phyloP scores from a whole-genome alignment of 2,113 vertebrate genomes.

The Aphyosemion australe region DNA sequence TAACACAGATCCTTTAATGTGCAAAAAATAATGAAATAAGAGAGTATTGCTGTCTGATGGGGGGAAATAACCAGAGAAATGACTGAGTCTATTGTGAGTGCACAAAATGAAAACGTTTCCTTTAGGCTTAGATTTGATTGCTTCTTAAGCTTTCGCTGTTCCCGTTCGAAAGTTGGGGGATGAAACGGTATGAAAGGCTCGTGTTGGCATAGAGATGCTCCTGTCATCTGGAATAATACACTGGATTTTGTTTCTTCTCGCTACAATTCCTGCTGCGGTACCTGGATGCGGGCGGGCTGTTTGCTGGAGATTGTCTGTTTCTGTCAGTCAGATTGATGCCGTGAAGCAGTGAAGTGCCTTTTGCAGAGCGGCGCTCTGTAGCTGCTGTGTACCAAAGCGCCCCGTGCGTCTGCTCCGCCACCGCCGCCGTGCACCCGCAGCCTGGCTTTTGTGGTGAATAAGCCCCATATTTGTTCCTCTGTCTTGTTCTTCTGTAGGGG shows the following conservation, averaged over 20 bases:
- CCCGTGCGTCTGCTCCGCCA: constrained; percentile 31
- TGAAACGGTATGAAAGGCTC: constrained; percentile 47
- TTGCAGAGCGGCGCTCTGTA: constrained; percentile 13
- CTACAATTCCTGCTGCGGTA: constrained; percentile 31
- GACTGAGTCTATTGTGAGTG: constrained; percentile 52
- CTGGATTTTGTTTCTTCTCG: constrained; percentile 28
- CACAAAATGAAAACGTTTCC: constrained; percentile 56
- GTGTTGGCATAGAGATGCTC: constrained; percentile 34
- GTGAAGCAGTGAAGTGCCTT: constrained; percentile 29
- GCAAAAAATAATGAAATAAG: constrained; percentile 24
- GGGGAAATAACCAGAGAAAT: constrained; percentile 47
- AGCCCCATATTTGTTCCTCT: constrained; percentile 57
- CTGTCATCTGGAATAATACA: constrained; percentile 36
- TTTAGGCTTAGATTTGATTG: constrained; percentile 52
- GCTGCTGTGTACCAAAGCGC: constrained; percentile 35
- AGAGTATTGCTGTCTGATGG: constrained; percentile 32
- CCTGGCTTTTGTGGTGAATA: constrained; percentile 56
- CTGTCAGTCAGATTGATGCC: constrained; percentile 36
- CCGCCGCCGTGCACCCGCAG: constrained; percentile 30
- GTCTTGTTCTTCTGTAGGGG: constrained; percentile 58
- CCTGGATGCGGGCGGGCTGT: constrained; percentile 36
- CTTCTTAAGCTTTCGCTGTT: constrained; percentile 47
- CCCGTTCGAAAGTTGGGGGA: constrained; percentile 28
- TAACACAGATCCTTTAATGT: constrained; percentile 59
- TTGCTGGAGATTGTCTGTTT: constrained; percentile 30